Conservation (phyloP, 2,113 vertebrate genomes). For the Penelope pileata region DNA sequence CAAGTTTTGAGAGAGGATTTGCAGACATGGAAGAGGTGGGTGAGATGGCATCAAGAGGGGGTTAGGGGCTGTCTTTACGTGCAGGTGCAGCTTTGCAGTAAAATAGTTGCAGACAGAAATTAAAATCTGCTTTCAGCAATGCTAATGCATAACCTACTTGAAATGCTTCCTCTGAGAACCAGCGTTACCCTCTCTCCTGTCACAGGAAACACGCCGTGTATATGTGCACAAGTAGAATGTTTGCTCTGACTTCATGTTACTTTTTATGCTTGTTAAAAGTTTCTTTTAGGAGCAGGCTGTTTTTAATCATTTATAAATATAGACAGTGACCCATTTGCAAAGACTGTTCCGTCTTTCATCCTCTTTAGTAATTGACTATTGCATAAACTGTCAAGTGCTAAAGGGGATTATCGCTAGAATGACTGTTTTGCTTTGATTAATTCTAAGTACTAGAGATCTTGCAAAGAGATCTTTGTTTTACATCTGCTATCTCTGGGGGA, state of each 20-base stretch:
- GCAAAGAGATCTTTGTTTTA: neutral
- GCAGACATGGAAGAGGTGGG: neutral
- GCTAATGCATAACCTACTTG: neutral
- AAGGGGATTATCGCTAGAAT: constrained; percentile 66
- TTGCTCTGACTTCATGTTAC: neutral
- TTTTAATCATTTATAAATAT: constrained; percentile 67
- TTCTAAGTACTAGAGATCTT: constrained; percentile 34
- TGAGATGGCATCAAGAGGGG: neutral
- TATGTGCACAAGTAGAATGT: neutral
- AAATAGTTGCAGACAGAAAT: neutral
- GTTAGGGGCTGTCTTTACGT: neutral
- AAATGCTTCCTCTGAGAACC: neutral
- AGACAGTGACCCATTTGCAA: constrained; percentile 74
- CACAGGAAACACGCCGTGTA: neutral
- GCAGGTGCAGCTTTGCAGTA: neutral
- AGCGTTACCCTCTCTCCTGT: neutral
- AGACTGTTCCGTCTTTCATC: constrained; percentile 71
- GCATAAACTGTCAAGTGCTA: constrained; percentile 74
- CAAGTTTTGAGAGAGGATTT: neutral
- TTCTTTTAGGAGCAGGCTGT: constrained; percentile 36
- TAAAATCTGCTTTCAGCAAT: neutral
- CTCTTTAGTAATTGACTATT: constrained; percentile 77
- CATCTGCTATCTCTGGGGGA: neutral
- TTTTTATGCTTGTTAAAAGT: constrained; percentile 42
- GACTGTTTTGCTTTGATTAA: constrained; percentile 66